Percentiles rank a stretch among this genome's conserved stretches.
Conservation (phyloP, 2,113 vertebrate genomes). For the Vulpes vulpes region DNA sequence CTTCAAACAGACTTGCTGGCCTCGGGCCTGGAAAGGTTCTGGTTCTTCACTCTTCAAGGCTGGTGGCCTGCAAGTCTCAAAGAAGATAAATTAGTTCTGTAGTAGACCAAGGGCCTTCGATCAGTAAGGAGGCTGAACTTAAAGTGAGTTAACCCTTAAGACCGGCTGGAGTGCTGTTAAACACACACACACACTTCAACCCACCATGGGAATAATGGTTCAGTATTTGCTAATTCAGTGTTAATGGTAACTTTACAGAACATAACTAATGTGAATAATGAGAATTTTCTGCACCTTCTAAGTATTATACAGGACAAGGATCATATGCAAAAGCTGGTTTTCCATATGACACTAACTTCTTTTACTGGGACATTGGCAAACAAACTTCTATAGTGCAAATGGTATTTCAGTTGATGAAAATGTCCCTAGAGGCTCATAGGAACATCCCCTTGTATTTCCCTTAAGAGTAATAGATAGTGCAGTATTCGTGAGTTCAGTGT, state of each 20-base stretch:
- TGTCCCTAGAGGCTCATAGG: background rate
- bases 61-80: background rate
- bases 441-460: background rate
- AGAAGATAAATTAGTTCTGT: background rate
- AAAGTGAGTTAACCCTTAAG: background rate
- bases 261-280: background rate
- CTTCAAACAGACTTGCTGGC: background rate
- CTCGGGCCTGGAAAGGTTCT: background rate
- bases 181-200: background rate
- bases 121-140: background rate
- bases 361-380: background rate
- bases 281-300: background rate
- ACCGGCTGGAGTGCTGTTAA: background rate
- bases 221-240: background rate
- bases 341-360: background rate
- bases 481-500: background rate
- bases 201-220: too few relatives aligned
- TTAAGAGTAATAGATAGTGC: background rate
- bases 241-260: background rate
- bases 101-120: background rate
- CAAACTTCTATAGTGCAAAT: background rate
- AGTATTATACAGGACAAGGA: background rate
- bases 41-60: background rate
- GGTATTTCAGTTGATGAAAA: background rate
- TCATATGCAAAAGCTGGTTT: background rate